Percentiles rank a stretch among this genome's conserved stretches.
These are phyloP conservation scores for Macquaria ambigua DNA, from an alignment of 2,113 vertebrate species.

Conservation along the genomic window DNA sequence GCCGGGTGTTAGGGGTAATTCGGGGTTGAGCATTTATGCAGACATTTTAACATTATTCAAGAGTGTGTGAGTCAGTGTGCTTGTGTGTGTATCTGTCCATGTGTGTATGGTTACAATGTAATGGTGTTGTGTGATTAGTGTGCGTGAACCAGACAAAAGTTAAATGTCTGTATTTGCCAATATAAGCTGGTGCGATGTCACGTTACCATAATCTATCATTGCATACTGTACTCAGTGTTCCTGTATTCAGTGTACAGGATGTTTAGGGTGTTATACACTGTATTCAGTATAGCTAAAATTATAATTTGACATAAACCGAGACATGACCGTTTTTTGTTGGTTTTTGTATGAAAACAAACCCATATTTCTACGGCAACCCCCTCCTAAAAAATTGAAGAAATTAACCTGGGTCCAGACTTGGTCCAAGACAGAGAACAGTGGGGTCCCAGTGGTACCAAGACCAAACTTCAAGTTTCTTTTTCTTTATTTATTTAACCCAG, in stretches of 20 bases:
- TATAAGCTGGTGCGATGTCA: not conserved
- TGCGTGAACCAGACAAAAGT: not conserved
- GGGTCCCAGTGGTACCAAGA: not conserved
- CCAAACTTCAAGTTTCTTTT: not conserved
- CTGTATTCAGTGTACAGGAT: not conserved
- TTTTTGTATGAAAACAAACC: not conserved
- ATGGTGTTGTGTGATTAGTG: not conserved
- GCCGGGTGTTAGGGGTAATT: constrained; percentile 36
- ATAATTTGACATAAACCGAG: not conserved
- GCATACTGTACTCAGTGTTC: too few relatives aligned
- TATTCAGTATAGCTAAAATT: not conserved
- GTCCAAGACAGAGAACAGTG: not conserved
- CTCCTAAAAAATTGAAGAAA: not conserved
- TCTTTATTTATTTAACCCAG: not conserved
- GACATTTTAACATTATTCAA: constrained; percentile 17
- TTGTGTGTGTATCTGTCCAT: not conserved
- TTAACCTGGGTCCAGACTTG: not conserved
- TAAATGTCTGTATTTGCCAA: not conserved
- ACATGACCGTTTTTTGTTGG: not conserved
- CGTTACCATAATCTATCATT: not conserved
- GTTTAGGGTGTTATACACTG: not conserved
- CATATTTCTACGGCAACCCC: not conserved
- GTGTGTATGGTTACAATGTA: not conserved
- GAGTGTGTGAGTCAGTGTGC: constrained; percentile 10
- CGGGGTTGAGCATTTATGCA: constrained; percentile 26